A percentile compares a stretch with the other conserved stretches of the same genome.
Conservation (phyloP, 2,888 invertebrate species). For the Cenopis cana region DNA sequence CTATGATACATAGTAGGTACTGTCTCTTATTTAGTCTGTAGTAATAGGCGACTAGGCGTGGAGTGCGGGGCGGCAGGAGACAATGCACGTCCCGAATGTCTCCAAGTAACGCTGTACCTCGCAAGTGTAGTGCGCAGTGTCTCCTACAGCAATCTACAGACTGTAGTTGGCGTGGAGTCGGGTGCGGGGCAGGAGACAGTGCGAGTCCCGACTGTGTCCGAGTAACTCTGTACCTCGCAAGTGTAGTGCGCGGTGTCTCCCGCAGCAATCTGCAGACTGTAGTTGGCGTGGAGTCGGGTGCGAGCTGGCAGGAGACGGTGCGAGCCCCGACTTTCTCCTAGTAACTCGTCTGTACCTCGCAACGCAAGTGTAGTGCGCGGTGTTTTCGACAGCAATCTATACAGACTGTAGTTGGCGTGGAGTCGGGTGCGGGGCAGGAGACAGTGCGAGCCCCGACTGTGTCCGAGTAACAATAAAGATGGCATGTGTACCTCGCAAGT, state of each 20-base stretch:
- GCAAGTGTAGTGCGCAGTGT: neutral
- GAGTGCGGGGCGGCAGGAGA: too few species aligned
- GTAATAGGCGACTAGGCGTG: too few species aligned
- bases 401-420: slow-evolving; percentile 87
- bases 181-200: slow-evolving; percentile 81
- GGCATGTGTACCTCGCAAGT: slow-evolving; percentile 47
- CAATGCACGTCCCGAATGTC: too few species aligned
- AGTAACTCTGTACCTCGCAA: slow-evolving; percentile 63
- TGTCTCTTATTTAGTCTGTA: too few species aligned
- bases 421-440: slow-evolving; percentile 84
- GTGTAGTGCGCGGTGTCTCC: neutral
- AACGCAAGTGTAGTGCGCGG: slow-evolving; percentile 2
- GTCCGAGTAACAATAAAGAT: slow-evolving; percentile 87
- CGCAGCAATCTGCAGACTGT: slow-evolving; percentile 70
- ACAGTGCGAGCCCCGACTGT: slow-evolving; percentile 82
- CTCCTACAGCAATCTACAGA: neutral
- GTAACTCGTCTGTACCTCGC: slow-evolving; percentile 85
- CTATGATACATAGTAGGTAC: too few species aligned
- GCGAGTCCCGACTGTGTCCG: slow-evolving; percentile 85
- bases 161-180: slow-evolving; percentile 89
- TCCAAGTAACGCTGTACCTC: neutral
- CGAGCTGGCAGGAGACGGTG: slow-evolving; percentile 82
- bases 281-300: slow-evolving; percentile 88
- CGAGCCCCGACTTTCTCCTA: slow-evolving; percentile 87
- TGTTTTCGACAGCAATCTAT: neutral